phyloP scores from a whole-genome alignment of 2,113 vertebrate genomes.

The Vulpes lagopus region DNA sequence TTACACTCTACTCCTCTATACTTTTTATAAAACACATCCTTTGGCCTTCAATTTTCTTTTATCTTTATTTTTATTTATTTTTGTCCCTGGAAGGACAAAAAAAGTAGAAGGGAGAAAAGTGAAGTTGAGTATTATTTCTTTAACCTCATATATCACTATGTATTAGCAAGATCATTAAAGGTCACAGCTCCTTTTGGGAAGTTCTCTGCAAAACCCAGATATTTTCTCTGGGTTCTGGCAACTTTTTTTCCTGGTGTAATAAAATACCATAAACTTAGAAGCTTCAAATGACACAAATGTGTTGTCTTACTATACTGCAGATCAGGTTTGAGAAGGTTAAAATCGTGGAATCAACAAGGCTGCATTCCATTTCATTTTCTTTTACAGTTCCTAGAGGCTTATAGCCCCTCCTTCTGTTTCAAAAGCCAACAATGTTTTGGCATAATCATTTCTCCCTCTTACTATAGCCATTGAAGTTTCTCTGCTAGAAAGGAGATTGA shows the following conservation, averaged over 20 bases:
- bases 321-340: not conserved
- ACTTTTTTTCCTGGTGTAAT: not conserved
- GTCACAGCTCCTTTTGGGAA: not conserved
- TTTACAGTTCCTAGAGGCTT: not conserved
- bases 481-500: not conserved
- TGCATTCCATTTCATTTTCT: not conserved
- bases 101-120: not conserved
- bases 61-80: not conserved
- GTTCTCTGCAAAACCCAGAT: not conserved
- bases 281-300: not conserved
- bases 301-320: not conserved
- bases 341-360: not conserved
- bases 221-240: not conserved
- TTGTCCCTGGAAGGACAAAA: not conserved
- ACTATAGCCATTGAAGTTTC: not conserved
- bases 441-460: not conserved
- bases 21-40: not conserved
- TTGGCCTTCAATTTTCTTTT: not conserved
- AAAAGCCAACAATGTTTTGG: not conserved
- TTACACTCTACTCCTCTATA: fast-evolving
- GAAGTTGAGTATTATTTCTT: not conserved
- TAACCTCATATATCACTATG: too few relatives aligned
- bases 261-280: not conserved
- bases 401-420: fast-evolving
- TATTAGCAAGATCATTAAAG: not conserved